Percentiles rank a stretch among this genome's conserved stretches.
Evolutionary conservation across 2,888 invertebrate genomes (phyloP).

Genomic region (Eumacrocentrus americanus): DNA sequence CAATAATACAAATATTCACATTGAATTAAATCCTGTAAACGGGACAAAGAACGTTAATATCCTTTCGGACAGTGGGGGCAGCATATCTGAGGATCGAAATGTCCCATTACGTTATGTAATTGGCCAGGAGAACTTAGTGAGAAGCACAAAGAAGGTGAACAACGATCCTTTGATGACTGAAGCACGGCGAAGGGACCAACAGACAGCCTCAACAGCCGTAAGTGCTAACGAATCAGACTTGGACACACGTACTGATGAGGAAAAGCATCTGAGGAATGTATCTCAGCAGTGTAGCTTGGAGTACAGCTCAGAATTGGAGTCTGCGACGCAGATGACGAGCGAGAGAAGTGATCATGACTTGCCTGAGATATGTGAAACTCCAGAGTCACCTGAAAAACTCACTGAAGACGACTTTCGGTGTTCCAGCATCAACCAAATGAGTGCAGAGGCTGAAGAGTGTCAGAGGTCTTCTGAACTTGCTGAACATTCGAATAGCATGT

Average conservation of each 20-base stretch:
- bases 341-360: conserved; percentile 57
- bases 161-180: conserved; percentile 37
- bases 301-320: conserved; percentile 67
- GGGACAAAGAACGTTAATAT: conserved; percentile 72
- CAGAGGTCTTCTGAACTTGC: conserved; percentile 38
- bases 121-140: conserved; percentile 55
- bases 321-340: conserved; percentile 51
- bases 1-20: conserved; percentile 81
- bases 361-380: conserved; percentile 52
- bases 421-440: conserved; percentile 33
- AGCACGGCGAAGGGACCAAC: conserved; percentile 54
- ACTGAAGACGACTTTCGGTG: conserved; percentile 30
- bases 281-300: conserved; percentile 76
- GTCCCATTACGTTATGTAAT: conserved; percentile 57
- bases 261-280: conserved; percentile 67
- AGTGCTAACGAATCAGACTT: conserved; percentile 52
- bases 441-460: conserved; percentile 11
- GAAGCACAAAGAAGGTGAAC: conserved; percentile 45
- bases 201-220: conserved; percentile 39
- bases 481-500: conserved; percentile 52
- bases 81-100: conserved; percentile 51
- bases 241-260: conserved; percentile 51
- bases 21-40: conserved; percentile 68
- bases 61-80: conserved; percentile 69
- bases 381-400: conserved; percentile 36